Evolutionary conservation across 2,113 vertebrate genomes (phyloP).

Genomic region (Rissa tridactyla): DNA sequence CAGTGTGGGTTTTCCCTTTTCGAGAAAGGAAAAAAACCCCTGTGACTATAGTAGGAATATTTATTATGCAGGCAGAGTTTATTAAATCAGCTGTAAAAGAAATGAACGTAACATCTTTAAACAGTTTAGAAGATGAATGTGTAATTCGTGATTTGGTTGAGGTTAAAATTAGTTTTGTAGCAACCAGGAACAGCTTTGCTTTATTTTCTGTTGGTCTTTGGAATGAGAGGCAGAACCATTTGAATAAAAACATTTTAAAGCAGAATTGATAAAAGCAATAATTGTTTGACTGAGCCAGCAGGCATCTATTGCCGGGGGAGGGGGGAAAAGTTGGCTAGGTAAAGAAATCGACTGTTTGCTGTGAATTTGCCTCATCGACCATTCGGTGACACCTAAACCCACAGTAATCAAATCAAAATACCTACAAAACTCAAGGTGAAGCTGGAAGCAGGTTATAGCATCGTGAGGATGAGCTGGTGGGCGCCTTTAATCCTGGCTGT

Average conservation of each 20-base stretch:
- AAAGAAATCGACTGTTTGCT: conserved; percentile 16
- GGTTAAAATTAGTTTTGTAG: conserved; percentile 60
- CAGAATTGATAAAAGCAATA: conserved; percentile 54
- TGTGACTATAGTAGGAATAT: conserved; percentile 49
- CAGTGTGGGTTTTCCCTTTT: background rate
- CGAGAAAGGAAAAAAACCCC: conserved; percentile 9
- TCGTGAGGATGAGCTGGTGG: background rate
- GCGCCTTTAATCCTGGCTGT: conserved; percentile 37
- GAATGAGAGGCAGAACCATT: conserved; percentile 45
- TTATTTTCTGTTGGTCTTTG: conserved; percentile 46
- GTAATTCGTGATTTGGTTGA: conserved; percentile 59
- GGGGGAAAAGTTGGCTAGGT: conserved; percentile 35
- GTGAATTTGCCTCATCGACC: background rate
- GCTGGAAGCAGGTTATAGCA: conserved; percentile 17
- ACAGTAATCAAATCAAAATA: conserved; percentile 45
- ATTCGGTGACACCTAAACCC: conserved; percentile 21
- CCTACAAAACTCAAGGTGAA: conserved; percentile 5
- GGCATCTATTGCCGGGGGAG: conserved; percentile 37
- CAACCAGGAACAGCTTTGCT: conserved; percentile 27
- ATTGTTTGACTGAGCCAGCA: conserved; percentile 36
- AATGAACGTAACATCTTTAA: conserved; percentile 56
- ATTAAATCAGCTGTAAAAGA: conserved; percentile 69
- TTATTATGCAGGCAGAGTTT: conserved; percentile 67
- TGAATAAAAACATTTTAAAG: conserved; percentile 60
- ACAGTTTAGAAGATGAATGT: conserved; percentile 40